Evolutionary conservation across 2,888 invertebrate genomes (phyloP).

Genomic region (Autographa gamma): DNA sequence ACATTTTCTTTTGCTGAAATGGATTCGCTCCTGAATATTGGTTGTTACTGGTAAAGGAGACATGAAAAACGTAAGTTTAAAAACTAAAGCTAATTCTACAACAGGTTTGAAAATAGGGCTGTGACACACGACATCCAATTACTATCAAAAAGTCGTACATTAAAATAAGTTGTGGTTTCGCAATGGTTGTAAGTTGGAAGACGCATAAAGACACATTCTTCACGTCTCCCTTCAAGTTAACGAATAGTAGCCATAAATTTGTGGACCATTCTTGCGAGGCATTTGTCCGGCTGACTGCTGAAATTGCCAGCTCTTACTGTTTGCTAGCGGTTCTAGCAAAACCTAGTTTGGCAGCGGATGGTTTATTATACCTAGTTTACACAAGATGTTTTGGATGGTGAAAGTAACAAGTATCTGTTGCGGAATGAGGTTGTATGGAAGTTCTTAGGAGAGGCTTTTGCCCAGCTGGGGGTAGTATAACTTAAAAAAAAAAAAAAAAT

Average conservation of each 20-base stretch:
- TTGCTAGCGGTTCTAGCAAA: slow-evolving; percentile 61
- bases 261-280: slow-evolving; percentile 75
- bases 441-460: no score
- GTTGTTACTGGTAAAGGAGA: no score
- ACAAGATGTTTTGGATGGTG: slow-evolving; percentile 5
- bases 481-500: no score
- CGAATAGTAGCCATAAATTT: slow-evolving; percentile 78
- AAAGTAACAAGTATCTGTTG: neutral
- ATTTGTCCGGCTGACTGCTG: slow-evolving; percentile 77
- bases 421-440: no score
- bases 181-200: slow-evolving; percentile 53
- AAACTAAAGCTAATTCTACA: neutral
- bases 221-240: slow-evolving; percentile 71
- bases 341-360: slow-evolving; percentile 42
- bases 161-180: slow-evolving; percentile 50
- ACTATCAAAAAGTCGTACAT: slow-evolving; percentile 52
- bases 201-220: slow-evolving; percentile 71
- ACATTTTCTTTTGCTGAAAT: no score
- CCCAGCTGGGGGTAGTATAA: no score
- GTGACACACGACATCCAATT: slow-evolving; percentile 9
- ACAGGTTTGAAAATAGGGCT: neutral
- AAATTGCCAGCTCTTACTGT: slow-evolving; percentile 64
- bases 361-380: slow-evolving; percentile 44
- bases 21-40: no score
- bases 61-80: no score